Percentiles rank a stretch among this genome's conserved stretches.
These are phyloP conservation scores for Aurelia aurita complex sp. Pacific DNA, from an alignment of 30 jellyfish, hydroid and myxozoan genomes.

Conservation along the genomic window DNA sequence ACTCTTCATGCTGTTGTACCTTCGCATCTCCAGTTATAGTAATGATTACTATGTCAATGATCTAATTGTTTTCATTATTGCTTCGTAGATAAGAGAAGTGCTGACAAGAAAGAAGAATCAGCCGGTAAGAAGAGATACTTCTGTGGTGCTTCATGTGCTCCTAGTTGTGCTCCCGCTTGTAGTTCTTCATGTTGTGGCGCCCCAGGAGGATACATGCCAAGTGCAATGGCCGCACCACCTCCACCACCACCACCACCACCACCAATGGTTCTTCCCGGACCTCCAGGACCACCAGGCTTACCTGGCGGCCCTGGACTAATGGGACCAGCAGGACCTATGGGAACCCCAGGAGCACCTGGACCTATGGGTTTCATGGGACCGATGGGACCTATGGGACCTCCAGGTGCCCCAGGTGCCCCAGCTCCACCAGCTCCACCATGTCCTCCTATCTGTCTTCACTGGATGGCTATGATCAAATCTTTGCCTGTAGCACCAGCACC, in stretches of 20 bases:
- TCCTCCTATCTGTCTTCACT: slow-evolving; percentile 94
- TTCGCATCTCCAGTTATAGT: too few species aligned
- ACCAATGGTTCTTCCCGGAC: slow-evolving; percentile 80
- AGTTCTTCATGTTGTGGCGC: slow-evolving; percentile 78
- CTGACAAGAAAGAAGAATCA: slow-evolving; percentile 85
- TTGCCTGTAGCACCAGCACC: slow-evolving; percentile 79
- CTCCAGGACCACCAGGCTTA: slow-evolving; percentile 78
- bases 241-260: slow-evolving; percentile 94
- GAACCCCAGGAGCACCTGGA: slow-evolving; percentile 78
- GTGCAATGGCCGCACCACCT: slow-evolving; percentile 85
- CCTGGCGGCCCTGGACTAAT: slow-evolving; percentile 69
- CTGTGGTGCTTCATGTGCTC: slow-evolving; percentile 95
- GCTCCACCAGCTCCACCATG: slow-evolving; percentile 98
- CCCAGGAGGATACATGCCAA: slow-evolving; percentile 65
- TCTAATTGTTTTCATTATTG: background rate
- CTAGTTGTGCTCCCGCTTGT: slow-evolving; percentile 81
- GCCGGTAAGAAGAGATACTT: slow-evolving; percentile 97
- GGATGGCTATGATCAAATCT: slow-evolving; percentile 76
- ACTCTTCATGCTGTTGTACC: too few species aligned
- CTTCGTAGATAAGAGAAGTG: slow-evolving; percentile 78
- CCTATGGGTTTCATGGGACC: slow-evolving; percentile 72
- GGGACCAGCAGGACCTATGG: slow-evolving; percentile 81
- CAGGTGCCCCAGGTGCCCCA: slow-evolving; percentile 93
- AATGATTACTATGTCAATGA: too few species aligned
- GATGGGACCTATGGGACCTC: slow-evolving; percentile 91